Evolutionary conservation across 2,797 vertebrate genomes (phyloP).

Genomic region (Carapus acus): DNA sequence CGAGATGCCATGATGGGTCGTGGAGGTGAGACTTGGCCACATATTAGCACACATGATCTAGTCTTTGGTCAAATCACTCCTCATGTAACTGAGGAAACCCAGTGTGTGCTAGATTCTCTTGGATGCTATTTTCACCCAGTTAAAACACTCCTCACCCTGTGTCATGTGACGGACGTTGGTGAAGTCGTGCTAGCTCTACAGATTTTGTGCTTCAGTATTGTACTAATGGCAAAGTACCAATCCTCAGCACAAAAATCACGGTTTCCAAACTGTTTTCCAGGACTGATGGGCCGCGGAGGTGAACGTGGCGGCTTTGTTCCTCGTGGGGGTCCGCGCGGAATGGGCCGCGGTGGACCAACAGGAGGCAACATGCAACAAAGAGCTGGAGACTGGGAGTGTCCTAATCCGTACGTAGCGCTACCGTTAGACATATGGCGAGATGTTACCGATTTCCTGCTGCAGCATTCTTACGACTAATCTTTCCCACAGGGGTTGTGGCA

Average conservation of each 20-base stretch:
- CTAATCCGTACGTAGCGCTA: slow-evolving; percentile 83
- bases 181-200: too few relatives aligned
- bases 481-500: slow-evolving; percentile 80
- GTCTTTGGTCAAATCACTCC: too few relatives aligned
- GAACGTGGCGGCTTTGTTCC: slow-evolving; percentile 88
- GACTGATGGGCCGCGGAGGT: slow-evolving; percentile 92
- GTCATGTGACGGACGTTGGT: too few relatives aligned
- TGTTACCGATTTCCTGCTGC: too few relatives aligned
- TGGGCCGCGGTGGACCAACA: slow-evolving; percentile 81
- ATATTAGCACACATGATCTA: not conserved
- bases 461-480: not conserved
- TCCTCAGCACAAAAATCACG: too few relatives aligned
- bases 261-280: slow-evolving; percentile 53
- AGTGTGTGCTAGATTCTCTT: too few relatives aligned
- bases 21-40: slow-evolving; percentile 74
- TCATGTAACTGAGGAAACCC: not conserved
- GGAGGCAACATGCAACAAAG: slow-evolving; percentile 93
- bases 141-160: too few relatives aligned
- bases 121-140: too few relatives aligned
- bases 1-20: slow-evolving; percentile 89
- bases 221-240: too few relatives aligned
- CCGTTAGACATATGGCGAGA: too few relatives aligned
- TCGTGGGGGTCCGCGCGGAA: slow-evolving; percentile 84
- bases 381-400: slow-evolving; percentile 97
- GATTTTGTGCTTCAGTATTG: too few relatives aligned